phyloP scores from a whole-genome alignment of 1,140 invertebrate genomes.

The Cyclargus thomasi region DNA sequence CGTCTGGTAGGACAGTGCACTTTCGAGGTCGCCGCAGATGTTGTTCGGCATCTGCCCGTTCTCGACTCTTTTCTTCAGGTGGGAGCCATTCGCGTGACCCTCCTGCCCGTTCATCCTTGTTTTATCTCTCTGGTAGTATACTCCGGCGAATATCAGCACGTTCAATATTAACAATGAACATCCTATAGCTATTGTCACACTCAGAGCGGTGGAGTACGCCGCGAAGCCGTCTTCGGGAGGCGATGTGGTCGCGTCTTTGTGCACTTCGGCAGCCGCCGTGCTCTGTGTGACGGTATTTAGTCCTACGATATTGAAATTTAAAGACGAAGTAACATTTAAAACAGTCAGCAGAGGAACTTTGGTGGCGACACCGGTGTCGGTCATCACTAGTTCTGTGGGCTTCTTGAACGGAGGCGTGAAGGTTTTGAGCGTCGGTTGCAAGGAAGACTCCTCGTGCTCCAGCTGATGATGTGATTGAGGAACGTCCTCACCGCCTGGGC shows the following conservation, averaged over 20 bases:
- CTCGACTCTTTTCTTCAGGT: slow-evolving; percentile 84
- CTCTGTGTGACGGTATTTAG: slow-evolving; percentile 48
- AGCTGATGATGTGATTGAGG: slow-evolving; percentile 90
- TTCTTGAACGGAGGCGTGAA: slow-evolving; percentile 74
- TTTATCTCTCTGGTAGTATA: slow-evolving; percentile 94
- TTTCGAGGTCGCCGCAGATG: slow-evolving; percentile 86
- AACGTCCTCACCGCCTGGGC: slow-evolving; percentile 89
- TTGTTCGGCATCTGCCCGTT: slow-evolving; percentile 90
- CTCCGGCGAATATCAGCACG: slow-evolving; percentile 93
- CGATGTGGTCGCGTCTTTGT: slow-evolving; percentile 72
- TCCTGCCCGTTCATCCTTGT: slow-evolving; percentile 80
- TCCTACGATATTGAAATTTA: slow-evolving; percentile 63
- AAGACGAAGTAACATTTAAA: slow-evolving; percentile 59
- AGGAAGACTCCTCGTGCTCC: slow-evolving; percentile 80
- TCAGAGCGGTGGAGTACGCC: slow-evolving; percentile 90
- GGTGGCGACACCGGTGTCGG: slow-evolving; percentile 54
- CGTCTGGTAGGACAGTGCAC: slow-evolving; percentile 79
- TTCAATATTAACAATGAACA: slow-evolving; percentile 92
- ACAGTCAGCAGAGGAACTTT: slow-evolving; percentile 63
- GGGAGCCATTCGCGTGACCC: slow-evolving; percentile 69
- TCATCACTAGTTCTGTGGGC: slow-evolving; percentile 73
- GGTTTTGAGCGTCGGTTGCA: slow-evolving; percentile 71
- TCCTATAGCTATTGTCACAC: slow-evolving; percentile 95
- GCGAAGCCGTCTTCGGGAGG: slow-evolving; percentile 88
- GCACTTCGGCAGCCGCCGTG: slow-evolving; percentile 46